Conservation (phyloP, 2,113 vertebrate genomes). For the Alosa alosa region DNA sequence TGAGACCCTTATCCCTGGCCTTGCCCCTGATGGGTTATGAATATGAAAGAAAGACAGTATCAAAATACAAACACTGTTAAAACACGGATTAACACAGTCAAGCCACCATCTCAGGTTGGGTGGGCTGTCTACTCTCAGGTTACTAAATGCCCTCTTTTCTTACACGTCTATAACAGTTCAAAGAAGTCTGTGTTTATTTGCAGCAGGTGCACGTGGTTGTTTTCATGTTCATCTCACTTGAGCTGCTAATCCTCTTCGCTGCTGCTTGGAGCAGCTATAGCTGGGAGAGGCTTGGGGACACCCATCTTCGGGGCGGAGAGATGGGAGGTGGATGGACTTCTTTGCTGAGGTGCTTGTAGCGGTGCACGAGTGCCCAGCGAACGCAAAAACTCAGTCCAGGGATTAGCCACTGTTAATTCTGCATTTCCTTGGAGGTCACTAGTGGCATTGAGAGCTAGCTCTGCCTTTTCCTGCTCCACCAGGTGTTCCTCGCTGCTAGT, state of each 20-base stretch:
- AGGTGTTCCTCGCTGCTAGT: conserved; percentile 24
- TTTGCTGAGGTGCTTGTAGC: background rate
- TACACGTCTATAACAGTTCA: background rate
- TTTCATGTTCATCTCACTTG: background rate
- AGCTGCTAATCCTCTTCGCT: conserved; percentile 6
- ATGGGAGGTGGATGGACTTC: background rate
- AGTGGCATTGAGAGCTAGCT: background rate
- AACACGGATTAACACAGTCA: too few relatives aligned
- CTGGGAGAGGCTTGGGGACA: background rate
- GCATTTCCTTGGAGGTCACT: background rate
- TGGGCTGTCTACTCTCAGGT: background rate
- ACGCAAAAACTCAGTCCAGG: conserved; percentile 12
- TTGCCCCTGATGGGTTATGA: too few relatives aligned
- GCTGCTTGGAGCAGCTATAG: background rate
- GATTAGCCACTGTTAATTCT: background rate
- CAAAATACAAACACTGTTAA: background rate
- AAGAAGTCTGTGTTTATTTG: background rate
- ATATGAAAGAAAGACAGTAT: too few relatives aligned
- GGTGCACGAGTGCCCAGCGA: background rate
- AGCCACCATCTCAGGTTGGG: background rate
- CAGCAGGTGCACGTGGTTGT: background rate
- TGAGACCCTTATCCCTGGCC: too few relatives aligned
- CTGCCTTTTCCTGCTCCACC: background rate
- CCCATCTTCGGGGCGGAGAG: background rate
- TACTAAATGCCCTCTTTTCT: background rate